Base-by-base conservation (phyloP, 2,888 invertebrate genomes). In the Dicranocentrus wangi region DNA sequence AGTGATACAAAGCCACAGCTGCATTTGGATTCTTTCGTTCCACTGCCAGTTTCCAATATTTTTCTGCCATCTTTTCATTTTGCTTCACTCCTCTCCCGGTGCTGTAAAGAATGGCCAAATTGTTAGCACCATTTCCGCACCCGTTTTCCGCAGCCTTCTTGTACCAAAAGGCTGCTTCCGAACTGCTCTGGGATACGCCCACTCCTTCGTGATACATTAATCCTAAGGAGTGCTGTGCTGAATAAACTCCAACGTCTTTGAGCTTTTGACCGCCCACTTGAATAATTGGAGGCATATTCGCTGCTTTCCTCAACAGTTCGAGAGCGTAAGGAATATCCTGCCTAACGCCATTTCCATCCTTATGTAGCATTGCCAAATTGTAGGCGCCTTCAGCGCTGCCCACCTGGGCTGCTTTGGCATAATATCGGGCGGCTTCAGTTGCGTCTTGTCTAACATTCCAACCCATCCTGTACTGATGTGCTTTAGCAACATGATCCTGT, bases 101-200 rank as follows among this genome's bases (percentile, higher is more conserved):
- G 1, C 1, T 3, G 27, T 79, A 82, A 47, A 82, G 58, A 1
- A 43, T 15, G 0, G 51, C 82, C 1, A 82, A 53, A 19, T 72
- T 72, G 21, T 72, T 61, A 0, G 72, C 72, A 25, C 43, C 55
- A 19, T 17, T 27, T 15, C 61, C 72, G 1, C 1, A 17, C 39
- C 72, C 72, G 15, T 61, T 61, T 1, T 61, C 47, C 2, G 27
- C 27, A 32, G 99, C 99, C 83, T 99, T 91, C 87, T 99, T 98
- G 82, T 82, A 82, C 82, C 82, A 82, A 1, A 60, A 10, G 2
- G 58, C 7, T 3, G 82, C 79, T 28, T 55, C 7, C 2, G 8
- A 1, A 15, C 15, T 5, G 25, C 68, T 60, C 13, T 66, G 5
- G 0, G 23, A 3, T 0, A 82, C 69, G 1, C 66, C 72, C 0